phyloP scores from a whole-genome alignment of 2,113 vertebrate genomes.

The Kobus ellipsiprymnus region DNA sequence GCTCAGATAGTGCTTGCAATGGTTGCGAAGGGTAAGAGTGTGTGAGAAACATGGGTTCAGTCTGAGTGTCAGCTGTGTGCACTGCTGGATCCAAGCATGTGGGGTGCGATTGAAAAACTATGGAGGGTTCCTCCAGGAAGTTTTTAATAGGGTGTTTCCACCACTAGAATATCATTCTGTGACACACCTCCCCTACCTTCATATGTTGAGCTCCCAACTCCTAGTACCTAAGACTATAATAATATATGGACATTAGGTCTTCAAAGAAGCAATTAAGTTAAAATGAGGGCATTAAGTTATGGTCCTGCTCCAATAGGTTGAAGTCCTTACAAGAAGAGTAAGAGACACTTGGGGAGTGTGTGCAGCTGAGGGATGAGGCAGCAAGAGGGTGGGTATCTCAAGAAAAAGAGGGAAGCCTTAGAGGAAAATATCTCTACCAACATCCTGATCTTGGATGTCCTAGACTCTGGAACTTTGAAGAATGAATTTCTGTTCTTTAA shows the following conservation, averaged over 20 bases:
- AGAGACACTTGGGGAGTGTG: not conserved
- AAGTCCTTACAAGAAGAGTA: not conserved
- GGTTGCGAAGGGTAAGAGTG: not conserved
- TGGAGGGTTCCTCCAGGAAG: not conserved
- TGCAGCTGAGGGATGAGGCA: not conserved
- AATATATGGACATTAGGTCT: not conserved
- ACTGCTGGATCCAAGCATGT: not conserved
- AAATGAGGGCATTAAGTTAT: not conserved
- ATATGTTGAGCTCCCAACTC: not conserved
- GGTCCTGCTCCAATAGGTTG: not conserved
- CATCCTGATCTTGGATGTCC: not conserved
- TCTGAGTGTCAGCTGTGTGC: not conserved
- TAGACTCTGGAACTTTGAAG: not conserved
- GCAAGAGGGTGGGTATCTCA: fast-evolving
- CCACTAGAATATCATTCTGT: not conserved
- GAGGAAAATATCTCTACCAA: not conserved
- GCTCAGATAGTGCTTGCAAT: not conserved
- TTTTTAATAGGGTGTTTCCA: not conserved
- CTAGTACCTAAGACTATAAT: not conserved
- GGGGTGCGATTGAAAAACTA: not conserved
- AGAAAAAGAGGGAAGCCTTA: not conserved
- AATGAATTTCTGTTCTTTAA: not conserved
- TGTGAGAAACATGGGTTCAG: not conserved
- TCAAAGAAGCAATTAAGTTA: not conserved
- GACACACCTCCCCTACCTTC: not conserved